Percentiles rank a stretch among this genome's conserved stretches.
Conservation (phyloP, 2,888 invertebrate species). For the Gortyna flavago region DNA sequence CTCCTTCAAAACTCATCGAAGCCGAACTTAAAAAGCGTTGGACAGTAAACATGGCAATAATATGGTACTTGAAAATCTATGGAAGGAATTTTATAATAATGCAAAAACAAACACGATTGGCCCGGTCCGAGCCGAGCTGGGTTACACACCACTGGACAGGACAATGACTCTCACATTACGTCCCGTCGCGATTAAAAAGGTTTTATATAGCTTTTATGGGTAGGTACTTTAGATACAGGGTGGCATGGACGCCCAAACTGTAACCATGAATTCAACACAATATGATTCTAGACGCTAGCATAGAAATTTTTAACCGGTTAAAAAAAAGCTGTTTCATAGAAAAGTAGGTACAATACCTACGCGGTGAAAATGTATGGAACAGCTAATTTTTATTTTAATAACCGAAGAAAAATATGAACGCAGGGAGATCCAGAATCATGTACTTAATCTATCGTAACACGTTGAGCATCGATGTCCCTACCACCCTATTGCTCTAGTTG, state of each 20-base stretch:
- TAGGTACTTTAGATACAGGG: slow-evolving; percentile 12
- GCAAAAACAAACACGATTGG: slow-evolving; percentile 86
- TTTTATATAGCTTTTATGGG: slow-evolving; percentile 40
- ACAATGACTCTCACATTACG: slow-evolving; percentile 80
- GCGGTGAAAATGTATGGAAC: no score
- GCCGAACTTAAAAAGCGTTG: slow-evolving; percentile 63
- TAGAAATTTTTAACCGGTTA: neutral
- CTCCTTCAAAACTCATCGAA: slow-evolving; percentile 4
- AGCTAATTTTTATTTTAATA: no score
- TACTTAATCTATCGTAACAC: no score
- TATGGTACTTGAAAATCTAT: slow-evolving; percentile 55
- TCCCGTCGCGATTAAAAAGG: slow-evolving; percentile 58
- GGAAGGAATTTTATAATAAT: slow-evolving; percentile 86
- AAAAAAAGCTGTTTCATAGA: no score
- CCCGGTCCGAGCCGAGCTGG: slow-evolving; percentile 75
- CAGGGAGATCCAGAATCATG: no score
- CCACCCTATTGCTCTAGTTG: neutral
- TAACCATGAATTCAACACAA: neutral
- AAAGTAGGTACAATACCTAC: no score
- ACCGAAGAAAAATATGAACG: no score
- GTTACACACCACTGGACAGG: slow-evolving; percentile 84
- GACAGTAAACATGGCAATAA: slow-evolving; percentile 57
- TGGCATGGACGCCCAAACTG: neutral
- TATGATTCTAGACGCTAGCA: neutral
- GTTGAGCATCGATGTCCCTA: no score